Conservation (phyloP, 2,113 vertebrate genomes). For the Hystrix brachyura region DNA sequence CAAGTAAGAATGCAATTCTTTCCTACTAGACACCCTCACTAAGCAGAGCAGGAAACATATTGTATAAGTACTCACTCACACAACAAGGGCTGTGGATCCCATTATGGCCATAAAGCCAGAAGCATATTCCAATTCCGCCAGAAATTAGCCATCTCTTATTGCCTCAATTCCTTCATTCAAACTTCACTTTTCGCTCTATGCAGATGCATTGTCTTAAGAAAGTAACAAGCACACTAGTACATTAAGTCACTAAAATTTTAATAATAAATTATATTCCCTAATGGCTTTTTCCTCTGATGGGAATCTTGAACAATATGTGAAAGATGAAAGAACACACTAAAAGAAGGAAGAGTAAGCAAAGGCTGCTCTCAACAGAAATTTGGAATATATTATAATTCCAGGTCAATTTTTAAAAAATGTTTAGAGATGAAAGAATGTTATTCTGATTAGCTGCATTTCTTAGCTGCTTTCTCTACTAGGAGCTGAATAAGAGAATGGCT, state of each 20-base stretch:
- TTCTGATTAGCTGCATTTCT: not conserved
- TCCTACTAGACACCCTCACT: not conserved
- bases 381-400: not conserved
- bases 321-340: constrained; percentile 1
- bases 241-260: constrained; percentile 8
- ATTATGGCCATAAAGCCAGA: not conserved
- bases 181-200: not conserved
- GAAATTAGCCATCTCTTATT: not conserved
- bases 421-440: not conserved
- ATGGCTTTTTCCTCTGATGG: not conserved
- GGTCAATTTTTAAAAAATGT: not conserved
- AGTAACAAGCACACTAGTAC: not conserved
- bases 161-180: not conserved
- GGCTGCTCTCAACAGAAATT: not conserved
- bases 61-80: not conserved
- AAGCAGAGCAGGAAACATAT: not conserved
- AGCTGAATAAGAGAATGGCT: not conserved
- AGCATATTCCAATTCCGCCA: not conserved
- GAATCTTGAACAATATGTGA: not conserved
- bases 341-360: not conserved
- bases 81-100: not conserved
- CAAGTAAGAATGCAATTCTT: not conserved
- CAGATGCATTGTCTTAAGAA: not conserved
- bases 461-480: not conserved
- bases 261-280: not conserved